Conservation (phyloP, 2,113 vertebrate species). For the Otis tarda region DNA sequence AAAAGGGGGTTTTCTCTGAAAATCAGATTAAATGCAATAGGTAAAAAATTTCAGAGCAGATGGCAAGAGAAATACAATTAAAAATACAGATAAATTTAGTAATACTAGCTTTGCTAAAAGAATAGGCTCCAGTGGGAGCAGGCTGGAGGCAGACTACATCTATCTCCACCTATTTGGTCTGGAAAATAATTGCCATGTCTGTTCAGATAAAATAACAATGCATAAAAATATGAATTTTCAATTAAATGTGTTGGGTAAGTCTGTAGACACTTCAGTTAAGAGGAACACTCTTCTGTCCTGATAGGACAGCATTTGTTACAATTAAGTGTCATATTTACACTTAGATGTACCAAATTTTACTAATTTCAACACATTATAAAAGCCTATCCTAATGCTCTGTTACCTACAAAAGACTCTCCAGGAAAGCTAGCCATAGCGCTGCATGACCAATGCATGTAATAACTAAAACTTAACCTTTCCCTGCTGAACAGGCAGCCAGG, state of each 20-base stretch:
- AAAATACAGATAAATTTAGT: slow-evolving; percentile 16
- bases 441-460: neutral
- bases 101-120: neutral
- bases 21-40: slow-evolving; percentile 15
- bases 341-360: neutral
- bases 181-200: neutral
- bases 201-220: neutral
- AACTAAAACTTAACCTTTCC: neutral
- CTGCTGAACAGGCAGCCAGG: neutral
- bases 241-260: neutral
- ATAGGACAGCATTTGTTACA: neutral
- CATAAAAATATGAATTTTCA: neutral
- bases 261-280: neutral
- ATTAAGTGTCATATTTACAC: neutral
- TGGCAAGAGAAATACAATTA: neutral
- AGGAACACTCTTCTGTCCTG: neutral
- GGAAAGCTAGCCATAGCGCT: neutral
- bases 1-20: neutral
- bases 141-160: neutral
- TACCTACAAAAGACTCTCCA: neutral
- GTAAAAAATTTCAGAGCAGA: neutral
- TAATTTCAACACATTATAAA: neutral
- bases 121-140: neutral
- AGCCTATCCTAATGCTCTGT: neutral
- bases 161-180: neutral